Evolutionary conservation across 2,888 invertebrate genomes (phyloP), one percentile per base, ranked within the genome.

Genomic region (Drosophila atroscutellata): DNA sequence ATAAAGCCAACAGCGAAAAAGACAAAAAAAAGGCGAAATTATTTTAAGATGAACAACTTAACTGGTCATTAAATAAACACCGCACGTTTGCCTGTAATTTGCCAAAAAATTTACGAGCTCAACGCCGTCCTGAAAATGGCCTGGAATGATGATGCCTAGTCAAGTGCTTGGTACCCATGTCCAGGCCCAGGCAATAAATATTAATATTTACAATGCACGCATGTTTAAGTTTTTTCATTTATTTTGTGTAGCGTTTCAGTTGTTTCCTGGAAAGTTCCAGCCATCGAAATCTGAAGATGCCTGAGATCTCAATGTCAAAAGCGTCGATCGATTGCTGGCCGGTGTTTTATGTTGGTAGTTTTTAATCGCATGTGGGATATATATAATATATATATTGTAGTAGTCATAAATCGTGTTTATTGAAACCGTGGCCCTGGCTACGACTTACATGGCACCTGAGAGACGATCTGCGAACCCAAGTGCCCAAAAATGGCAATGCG

Each of bases 61-160:
- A 18, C 32, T 52, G 70, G 49, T 64, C 80, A 78, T 74, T 85
- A 60, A 61, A 58, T 70, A 85, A 64, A 75, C 83, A 73, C 42
- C 50, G 80, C 86, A 86, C 86, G 84, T 80, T 70, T 52, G 18
- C 39, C 70, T 74, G 86, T 77, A 86, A 88, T 86, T 86, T 86
- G 88, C 86, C 82, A 83, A 86, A 82, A 80, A 79, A 88, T 86
- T 86, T 88, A 86, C 82, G 88, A 88, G 81, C 78, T 42, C 70
- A 64, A 85, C 87, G 80, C 78, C 69, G 69, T 78, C 81, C 86
- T 65, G 61, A 75, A 79, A 75, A 77, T 70, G 66, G 52, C 34
- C 50, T 45, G 24, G 24, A 45, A 24, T 45, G 42, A 50, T 59
- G 58, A 58, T 20, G 67, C 69, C 71, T 67, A 71, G 59, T 63